A percentile compares a stretch with the other conserved stretches of the same genome.
These are phyloP conservation scores for Calonectris borealis DNA, from an alignment of 2,113 vertebrate species.

Conservation along the genomic window DNA sequence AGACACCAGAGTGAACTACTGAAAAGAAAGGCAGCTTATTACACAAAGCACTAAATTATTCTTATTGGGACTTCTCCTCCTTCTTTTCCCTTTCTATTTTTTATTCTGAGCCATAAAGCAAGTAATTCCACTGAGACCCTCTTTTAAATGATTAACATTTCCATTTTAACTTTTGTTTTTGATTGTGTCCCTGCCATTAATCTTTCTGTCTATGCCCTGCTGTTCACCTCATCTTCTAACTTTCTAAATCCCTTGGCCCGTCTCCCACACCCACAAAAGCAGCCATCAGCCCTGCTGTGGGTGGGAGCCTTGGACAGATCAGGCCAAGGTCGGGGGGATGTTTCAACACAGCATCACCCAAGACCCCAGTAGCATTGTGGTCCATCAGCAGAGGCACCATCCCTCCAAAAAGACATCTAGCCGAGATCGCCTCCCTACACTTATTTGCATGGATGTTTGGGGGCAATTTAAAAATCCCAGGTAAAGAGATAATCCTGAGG, in stretches of 20 bases:
- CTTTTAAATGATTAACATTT: conserved; percentile 73
- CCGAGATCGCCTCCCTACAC: background rate
- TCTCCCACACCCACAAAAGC: background rate
- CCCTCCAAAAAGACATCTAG: background rate
- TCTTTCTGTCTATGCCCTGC: conserved; percentile 43
- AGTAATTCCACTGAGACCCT: conserved; percentile 49
- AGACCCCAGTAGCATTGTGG: background rate
- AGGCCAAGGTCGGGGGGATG: background rate
- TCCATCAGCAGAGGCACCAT: background rate
- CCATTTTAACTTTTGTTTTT: conserved; percentile 69
- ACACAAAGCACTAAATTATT: conserved; percentile 68
- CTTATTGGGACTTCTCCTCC: conserved; percentile 57
- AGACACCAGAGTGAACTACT: conserved; percentile 64
- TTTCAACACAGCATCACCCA: background rate
- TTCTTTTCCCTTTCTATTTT: conserved; percentile 55
- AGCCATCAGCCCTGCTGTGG: background rate
- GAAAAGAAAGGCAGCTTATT: conserved; percentile 67
- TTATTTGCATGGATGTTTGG: background rate
- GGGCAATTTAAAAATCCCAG: background rate
- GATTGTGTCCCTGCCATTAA: conserved; percentile 61
- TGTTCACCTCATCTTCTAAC: conserved; percentile 27
- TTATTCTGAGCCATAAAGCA: conserved; percentile 56
- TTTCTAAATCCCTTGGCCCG: background rate
- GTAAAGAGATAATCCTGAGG: background rate
- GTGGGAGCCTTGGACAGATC: background rate